Base-by-base conservation (phyloP, 2,113 vertebrate genomes). In the Eurypyga helias region DNA sequence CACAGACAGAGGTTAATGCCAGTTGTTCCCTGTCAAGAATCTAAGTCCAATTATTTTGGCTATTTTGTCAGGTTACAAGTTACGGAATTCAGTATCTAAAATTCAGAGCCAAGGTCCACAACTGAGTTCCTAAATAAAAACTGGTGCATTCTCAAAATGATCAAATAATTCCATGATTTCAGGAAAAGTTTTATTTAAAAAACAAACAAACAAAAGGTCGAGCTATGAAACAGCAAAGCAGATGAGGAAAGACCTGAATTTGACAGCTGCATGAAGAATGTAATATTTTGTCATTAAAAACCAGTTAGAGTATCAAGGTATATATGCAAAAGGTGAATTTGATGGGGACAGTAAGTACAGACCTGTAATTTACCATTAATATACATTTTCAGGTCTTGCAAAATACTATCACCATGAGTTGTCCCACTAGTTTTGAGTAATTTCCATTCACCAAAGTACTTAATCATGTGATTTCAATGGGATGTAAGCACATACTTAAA, bases 401-500 rank as follows among this genome's bases (percentile, higher is more conserved):
- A 83, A 95, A 77, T 6, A n/a, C 75, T n/a, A 3, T 36, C n/a
- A 46, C 46, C 24, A 6, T 57, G 46, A 73, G 28, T 51, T 73
- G 58, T 62, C 36, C 60, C 51, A 12, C 34, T 38, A 54, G 36
- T 62, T 93, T 58, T n/a, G 28, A 70, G 67, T 41, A 24, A 88
- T 69, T 85, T 71, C 19, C 62, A 31, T 61, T 82, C 62, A 51
- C n/a, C 79, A 34, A 54, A 83, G 90, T 90, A 78, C 46, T 67
- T 60, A 54, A 54, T 72, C 9, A 7, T 60, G 75, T 71, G 54
- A 96, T 88, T 93, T 87, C 90, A 48, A 51, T n/a, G 58, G 90
- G 80, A 75, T 64, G 34, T 78, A 82, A 90, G 80, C 88, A 92
- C 83, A 43, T 75, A 82, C 61, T 87, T 94, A 83, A 84, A 85